Evolutionary conservation across 2,888 invertebrate genomes (phyloP).

Genomic region (Tinea semifulvella): DNA sequence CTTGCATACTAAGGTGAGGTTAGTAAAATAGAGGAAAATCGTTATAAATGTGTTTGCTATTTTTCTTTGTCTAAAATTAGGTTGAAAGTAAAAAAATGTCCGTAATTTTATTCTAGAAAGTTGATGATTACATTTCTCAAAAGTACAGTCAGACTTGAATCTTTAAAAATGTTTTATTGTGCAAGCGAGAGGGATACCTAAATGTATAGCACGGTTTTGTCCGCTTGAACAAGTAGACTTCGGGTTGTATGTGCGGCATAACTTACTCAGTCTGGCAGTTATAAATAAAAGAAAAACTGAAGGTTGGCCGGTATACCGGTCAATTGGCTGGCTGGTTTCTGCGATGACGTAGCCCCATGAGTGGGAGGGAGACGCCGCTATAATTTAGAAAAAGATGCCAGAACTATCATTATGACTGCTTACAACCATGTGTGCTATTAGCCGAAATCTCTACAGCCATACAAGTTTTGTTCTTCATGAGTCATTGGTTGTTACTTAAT

Average conservation of each 20-base stretch:
- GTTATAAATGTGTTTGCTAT: no score
- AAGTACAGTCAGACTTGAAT: no score
- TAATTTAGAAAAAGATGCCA: conserved; percentile 29
- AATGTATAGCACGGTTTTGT: no score
- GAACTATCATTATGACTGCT: conserved; percentile 2
- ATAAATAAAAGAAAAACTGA: conserved; percentile 66
- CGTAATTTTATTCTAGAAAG: no score
- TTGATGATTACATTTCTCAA: no score
- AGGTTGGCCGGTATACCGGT: conserved; percentile 64
- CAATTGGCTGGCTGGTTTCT: conserved; percentile 65
- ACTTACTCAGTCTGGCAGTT: conserved; percentile 60
- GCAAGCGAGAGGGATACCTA: no score
- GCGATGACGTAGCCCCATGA: conserved; percentile 51
- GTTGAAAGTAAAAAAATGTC: no score
- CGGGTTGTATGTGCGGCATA: conserved; percentile 38
- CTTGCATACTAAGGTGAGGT: no score
- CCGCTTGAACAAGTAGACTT: conserved; percentile 7
- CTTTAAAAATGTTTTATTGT: no score
- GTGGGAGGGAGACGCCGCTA: conserved; percentile 32
- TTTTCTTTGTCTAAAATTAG: no score
- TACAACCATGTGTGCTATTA: neutral
- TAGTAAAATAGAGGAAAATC: no score
- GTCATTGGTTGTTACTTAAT: conserved; percentile 6
- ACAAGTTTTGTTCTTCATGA: neutral
- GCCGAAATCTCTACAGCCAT: conserved; percentile 6